Percentiles rank a stretch among this genome's conserved stretches.
Conservation (phyloP, 2,113 vertebrate species). For the Verasper variegatus region DNA sequence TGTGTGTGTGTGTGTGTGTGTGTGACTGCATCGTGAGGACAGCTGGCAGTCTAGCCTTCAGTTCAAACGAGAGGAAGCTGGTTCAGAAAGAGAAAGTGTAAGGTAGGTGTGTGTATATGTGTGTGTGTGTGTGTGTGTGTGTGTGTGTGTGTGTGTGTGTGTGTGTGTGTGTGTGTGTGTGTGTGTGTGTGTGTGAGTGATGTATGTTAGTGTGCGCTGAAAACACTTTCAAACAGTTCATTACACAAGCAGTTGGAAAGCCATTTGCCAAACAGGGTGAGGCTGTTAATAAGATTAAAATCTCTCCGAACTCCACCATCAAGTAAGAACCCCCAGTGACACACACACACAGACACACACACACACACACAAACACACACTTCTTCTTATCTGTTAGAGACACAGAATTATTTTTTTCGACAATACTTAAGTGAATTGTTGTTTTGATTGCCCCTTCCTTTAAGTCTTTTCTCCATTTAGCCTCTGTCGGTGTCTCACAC, state of each 20-base stretch:
- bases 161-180: constrained; percentile 22
- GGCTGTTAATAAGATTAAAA: constrained; percentile 81
- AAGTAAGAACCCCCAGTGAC: constrained; percentile 56
- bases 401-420: constrained; percentile 7
- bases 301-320: constrained; percentile 65
- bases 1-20: neutral
- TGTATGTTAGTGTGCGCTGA: constrained; percentile 52
- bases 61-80: constrained; percentile 23
- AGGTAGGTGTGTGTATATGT: constrained; percentile 17
- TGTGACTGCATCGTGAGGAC: constrained; percentile 25
- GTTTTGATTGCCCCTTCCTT: constrained; percentile 38
- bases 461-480: constrained; percentile 17
- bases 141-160: constrained; percentile 15
- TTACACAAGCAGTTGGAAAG: constrained; percentile 79
- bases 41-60: constrained; percentile 55
- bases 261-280: constrained; percentile 74
- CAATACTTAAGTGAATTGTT: constrained; percentile 44
- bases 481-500: constrained; percentile 12
- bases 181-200: constrained; percentile 45
- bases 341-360: constrained; percentile 31
- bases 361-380: constrained; percentile 12
- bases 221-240: constrained; percentile 77
- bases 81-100: constrained; percentile 22
- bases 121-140: constrained; percentile 12
- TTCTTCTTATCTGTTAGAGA: constrained; percentile 25